Evolutionary conservation across 2,113 vertebrate species (phyloP).

Genomic region (Brachypodius melanocephalos): DNA sequence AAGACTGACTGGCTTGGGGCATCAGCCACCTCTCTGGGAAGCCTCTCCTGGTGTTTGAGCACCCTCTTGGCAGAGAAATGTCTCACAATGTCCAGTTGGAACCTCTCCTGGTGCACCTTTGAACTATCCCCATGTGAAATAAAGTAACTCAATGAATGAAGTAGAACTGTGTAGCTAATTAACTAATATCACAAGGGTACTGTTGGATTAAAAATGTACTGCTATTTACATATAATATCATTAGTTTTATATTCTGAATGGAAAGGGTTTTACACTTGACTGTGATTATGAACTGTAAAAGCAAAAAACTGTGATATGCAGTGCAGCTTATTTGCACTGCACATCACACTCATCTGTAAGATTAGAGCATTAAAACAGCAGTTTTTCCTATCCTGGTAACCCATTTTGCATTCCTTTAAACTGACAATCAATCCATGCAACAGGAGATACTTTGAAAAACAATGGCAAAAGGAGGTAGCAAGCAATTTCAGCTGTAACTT

Average conservation of each 20-base stretch:
- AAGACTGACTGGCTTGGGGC: background rate
- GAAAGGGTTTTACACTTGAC: background rate
- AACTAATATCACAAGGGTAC: background rate
- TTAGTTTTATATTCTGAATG: background rate
- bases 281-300: background rate
- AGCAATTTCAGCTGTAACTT: background rate
- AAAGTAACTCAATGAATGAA: background rate
- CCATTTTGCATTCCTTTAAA: conserved; percentile 39
- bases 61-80: background rate
- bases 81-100: background rate
- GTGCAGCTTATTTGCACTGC: background rate
- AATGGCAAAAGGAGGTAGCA: background rate
- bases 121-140: background rate
- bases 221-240: background rate
- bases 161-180: background rate
- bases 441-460: background rate
- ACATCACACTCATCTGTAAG: background rate
- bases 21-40: background rate
- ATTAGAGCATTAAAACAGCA: conserved; percentile 28
- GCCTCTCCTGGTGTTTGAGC: background rate
- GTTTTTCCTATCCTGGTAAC: conserved; percentile 5
- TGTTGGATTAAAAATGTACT: background rate
- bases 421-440: conserved; percentile 36
- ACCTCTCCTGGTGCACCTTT: background rate
- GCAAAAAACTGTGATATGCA: background rate